Conservation (phyloP, 2,113 vertebrate species). For the Chelonoidis abingdonii region DNA sequence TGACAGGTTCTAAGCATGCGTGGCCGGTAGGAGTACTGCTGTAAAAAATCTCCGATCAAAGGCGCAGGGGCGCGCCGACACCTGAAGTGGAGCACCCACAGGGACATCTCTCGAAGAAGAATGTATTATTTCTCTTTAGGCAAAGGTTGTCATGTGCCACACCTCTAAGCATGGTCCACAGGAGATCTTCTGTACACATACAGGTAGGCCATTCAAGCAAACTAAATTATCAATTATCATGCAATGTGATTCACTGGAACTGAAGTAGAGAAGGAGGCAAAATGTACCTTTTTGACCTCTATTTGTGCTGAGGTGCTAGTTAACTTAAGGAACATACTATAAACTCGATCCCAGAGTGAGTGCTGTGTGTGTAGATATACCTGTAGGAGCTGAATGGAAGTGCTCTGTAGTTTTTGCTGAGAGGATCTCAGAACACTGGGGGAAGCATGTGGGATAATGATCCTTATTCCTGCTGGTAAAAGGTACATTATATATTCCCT, state of each 20-base stretch:
- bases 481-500: not conserved
- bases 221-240: not conserved
- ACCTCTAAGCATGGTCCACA: not conserved
- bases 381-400: not conserved
- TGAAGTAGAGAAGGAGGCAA: not conserved
- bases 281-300: not conserved
- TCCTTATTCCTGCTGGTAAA: not conserved
- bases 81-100: no score
- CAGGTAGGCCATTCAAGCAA: not conserved
- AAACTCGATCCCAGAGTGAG: not conserved
- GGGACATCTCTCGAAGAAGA: no score
- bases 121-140: not conserved
- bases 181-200: not conserved
- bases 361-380: not conserved
- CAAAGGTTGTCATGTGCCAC: not conserved
- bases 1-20: no score
- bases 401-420: accelerated
- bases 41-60: no score
- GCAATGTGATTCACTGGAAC: not conserved
- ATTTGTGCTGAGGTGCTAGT: not conserved
- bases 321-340: not conserved
- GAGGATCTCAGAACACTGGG: accelerated
- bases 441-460: not conserved
- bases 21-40: no score
- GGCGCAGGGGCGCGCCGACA: no score